These are phyloP conservation scores for Himalopsyche tibetana DNA, from an alignment of 2,888 invertebrate species.

Conservation along the genomic window DNA sequence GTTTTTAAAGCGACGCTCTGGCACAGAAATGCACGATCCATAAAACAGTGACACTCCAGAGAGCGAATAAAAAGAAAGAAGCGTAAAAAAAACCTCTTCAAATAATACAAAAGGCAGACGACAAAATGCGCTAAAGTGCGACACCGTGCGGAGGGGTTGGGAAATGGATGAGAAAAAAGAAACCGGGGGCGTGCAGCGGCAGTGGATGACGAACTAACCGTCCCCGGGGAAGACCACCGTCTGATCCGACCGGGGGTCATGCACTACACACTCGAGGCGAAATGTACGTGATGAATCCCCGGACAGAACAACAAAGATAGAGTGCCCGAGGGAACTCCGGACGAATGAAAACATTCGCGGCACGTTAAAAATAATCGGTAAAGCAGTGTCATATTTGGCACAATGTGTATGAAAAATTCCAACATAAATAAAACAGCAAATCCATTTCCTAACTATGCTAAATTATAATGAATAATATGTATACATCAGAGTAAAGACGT, in stretches of 20 bases:
- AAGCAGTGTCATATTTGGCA: background rate
- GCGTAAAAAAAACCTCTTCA: constrained; percentile 33
- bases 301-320: constrained; percentile 3
- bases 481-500: too few relatives aligned
- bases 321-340: background rate
- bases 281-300: constrained; percentile 14
- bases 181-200: constrained; percentile 28
- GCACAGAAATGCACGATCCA: constrained; percentile 26
- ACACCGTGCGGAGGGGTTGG: constrained; percentile 6
- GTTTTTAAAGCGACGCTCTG: constrained; percentile 9
- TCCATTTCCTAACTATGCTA: too few relatives aligned
- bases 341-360: constrained; percentile 4
- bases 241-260: constrained; percentile 11
- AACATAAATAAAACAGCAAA: too few relatives aligned
- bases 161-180: background rate
- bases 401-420: too few relatives aligned
- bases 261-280: background rate
- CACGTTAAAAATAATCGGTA: background rate
- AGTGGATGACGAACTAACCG: constrained; percentile 13
- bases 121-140: constrained; percentile 42
- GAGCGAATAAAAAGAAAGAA: constrained; percentile 32
- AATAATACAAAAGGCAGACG: constrained; percentile 41
- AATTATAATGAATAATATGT: too few relatives aligned
- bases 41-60: constrained; percentile 26
- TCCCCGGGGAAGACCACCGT: constrained; percentile 26